These are phyloP conservation scores for Dicyrtoma fusca DNA, from an alignment of 2,888 invertebrate species.

Conservation along the genomic window DNA sequence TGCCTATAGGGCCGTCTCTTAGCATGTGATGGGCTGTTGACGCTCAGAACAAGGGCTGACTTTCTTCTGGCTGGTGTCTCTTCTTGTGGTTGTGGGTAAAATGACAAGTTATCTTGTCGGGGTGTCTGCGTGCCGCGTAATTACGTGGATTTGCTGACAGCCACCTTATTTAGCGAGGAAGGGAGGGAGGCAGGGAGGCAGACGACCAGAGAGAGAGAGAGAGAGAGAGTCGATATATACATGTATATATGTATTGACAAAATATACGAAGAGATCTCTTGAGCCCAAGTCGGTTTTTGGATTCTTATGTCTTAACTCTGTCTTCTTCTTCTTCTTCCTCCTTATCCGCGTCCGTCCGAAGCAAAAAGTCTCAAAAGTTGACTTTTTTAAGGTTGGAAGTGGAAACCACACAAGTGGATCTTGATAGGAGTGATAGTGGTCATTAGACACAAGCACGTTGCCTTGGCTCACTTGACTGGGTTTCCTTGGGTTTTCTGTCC, in stretches of 20 bases:
- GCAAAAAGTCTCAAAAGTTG: neutral
- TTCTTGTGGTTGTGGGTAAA: conserved; percentile 3
- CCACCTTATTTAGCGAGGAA: conserved; percentile 32
- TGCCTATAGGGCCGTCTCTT: too few relatives aligned
- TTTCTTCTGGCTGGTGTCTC: conserved; percentile 5
- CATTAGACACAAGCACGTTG: conserved; percentile 31
- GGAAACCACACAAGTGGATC: conserved; percentile 22
- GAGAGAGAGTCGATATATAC: too few relatives aligned
- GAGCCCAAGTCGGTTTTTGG: too few relatives aligned
- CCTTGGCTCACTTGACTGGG: neutral
- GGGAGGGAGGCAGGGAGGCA: neutral
- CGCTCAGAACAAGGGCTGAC: neutral
- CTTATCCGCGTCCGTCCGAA: conserved; percentile 2
- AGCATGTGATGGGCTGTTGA: neutral
- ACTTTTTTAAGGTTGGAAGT: conserved; percentile 27
- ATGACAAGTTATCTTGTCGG: conserved; percentile 23
- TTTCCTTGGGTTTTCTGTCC: neutral
- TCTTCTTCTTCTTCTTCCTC: neutral
- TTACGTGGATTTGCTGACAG: conserved; percentile 31
- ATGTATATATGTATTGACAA: too few relatives aligned
- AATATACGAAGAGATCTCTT: too few relatives aligned
- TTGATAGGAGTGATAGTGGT: conserved; percentile 22
- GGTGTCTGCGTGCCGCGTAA: conserved; percentile 24
- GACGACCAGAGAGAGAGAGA: neutral
- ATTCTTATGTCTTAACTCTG: neutral